Percentiles rank a stretch among this genome's conserved stretches.
Conservation (phyloP, 2,113 vertebrate genomes). For the Lasiurus borealis region DNA sequence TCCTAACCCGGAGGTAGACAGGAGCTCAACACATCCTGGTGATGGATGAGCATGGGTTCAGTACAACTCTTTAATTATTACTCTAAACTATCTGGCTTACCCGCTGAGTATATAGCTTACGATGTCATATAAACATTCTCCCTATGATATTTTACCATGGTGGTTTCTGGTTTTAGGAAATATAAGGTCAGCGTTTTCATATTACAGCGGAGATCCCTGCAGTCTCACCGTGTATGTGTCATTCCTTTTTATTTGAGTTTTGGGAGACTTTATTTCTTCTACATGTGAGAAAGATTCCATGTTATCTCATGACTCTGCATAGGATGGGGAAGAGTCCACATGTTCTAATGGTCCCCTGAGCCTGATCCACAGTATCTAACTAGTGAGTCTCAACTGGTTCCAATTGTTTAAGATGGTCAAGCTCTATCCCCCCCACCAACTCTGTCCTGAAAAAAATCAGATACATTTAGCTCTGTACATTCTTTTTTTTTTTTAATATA, state of each 20-base stretch:
- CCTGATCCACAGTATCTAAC: neutral
- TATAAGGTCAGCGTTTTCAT: constrained; percentile 63
- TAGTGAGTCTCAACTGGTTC: neutral
- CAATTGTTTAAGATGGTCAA: neutral
- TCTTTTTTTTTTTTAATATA: too few relatives aligned
- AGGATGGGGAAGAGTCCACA: neutral
- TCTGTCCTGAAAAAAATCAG: neutral
- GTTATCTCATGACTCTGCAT: neutral
- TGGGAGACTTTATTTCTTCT: neutral
- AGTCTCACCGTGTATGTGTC: constrained; percentile 49
- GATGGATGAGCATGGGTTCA: neutral
- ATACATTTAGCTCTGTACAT: neutral
- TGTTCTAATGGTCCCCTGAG: neutral
- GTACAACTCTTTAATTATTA: constrained; percentile 36
- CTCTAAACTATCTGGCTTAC: constrained; percentile 1
- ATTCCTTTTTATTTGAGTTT: constrained; percentile 44
- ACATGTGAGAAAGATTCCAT: neutral
- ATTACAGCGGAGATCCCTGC: constrained; percentile 9
- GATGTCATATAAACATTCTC: constrained; percentile 49
- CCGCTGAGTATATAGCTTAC: neutral
- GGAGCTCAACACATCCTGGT: constrained; percentile 8
- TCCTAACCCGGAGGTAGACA: neutral
- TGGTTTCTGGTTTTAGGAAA: constrained; percentile 65
- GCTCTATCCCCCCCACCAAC: neutral
- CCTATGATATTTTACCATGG: constrained; percentile 30